Evolutionary conservation across 2,797 vertebrate species (phyloP), one percentile per base, ranked within the genome.

Genomic region (Pseudomugil gertrudae): DNA sequence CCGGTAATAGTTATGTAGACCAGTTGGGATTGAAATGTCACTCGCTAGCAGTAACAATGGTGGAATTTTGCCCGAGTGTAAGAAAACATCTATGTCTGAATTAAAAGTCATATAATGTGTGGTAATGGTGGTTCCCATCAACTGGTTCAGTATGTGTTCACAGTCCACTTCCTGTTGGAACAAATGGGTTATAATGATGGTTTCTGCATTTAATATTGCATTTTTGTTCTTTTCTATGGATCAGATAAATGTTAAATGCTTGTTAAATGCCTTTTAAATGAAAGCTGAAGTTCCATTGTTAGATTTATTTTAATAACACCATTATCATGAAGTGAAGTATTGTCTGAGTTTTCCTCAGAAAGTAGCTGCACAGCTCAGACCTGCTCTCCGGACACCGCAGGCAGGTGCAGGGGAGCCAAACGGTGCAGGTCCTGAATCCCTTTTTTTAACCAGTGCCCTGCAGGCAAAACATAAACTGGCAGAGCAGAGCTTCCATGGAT

Each of bases 401-500:
- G 57, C 67, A 84, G 83, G 77, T 89, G 76, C 76, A 55, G 63
- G 14, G 47, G 57, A 70, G 67, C 51, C 55, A 72, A 72, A 33
- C 68, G 50, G 68, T 58, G 53, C 52, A 40, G 80, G 43, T 72
- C 72, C 78, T 30, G 47, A 52, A 53, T 78, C 69, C 79, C 74
- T 64, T 58, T 62, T 43, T 24, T 32, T 5, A 32, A 72, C 53
- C 43, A 11, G 19, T n/a, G 29, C 63, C 78, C 84, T 72, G 75
- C 66, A 81, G 83, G 81, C 75, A 75, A 69, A 76, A 60, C 72
- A 69, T 82, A 72, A 43, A 71, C 65, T 48, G 67, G 60, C 74
- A 77, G 69, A 72, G 69, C 67, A 80, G 63, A 72, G 72, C 75
- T 65, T 74, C 76, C 59, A 48, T 10, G 29, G 62, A 69, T 66